Base-by-base conservation (phyloP, 2,113 vertebrate species). In the Leuciscus idus region DNA sequence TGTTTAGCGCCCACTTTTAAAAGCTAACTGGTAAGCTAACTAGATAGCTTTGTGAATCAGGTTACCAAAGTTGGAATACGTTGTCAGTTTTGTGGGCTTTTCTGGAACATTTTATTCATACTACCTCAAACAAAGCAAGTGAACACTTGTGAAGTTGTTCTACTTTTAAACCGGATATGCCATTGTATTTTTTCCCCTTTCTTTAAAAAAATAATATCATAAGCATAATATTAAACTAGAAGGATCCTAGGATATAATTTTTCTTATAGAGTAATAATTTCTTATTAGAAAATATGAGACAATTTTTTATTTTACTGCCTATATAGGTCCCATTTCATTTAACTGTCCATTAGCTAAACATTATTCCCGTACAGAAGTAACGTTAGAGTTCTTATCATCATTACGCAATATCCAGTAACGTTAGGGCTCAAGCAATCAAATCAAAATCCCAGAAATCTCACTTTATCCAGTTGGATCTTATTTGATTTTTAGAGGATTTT, bases 1-100 rank as follows among this genome's bases (percentile, higher is more conserved):
- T 39, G 36, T 10, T 39, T 62, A 80, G 33, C 57, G 36, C 3
- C 59, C 57, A 81, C 59, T 81, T 62, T 81, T 62, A 46, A 43
- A 81, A n/a, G 78, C 36, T 46, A 70, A 73, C 33, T 80, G 11
- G 13, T 13, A 61, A 80, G 76, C 55, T 62, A 80, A 62, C 78
- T 17, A 55, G 36, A 28, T 64, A 81, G 39, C 59, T 46, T 17
- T 2, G 23, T 62, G 36, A 17, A 43, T 33, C 23, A 80, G 33
- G 33, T 26, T 80, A 62, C 33, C 55, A 13, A 78, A 30, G 43
- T 26, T 74, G 11, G n/a, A 74, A 23, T 21, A 57, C 19, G 55
- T 77, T 28, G 52, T 6, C 28, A 13, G 36, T 46, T 57, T 78
- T 13, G 17, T 55, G 2, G 26, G 3, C 28, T 33, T 76, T 76